Percentiles rank a stretch among this genome's conserved stretches.
phyloP scores from a whole-genome alignment of 1,140 invertebrate species.

The Hirudo medicinalis region DNA sequence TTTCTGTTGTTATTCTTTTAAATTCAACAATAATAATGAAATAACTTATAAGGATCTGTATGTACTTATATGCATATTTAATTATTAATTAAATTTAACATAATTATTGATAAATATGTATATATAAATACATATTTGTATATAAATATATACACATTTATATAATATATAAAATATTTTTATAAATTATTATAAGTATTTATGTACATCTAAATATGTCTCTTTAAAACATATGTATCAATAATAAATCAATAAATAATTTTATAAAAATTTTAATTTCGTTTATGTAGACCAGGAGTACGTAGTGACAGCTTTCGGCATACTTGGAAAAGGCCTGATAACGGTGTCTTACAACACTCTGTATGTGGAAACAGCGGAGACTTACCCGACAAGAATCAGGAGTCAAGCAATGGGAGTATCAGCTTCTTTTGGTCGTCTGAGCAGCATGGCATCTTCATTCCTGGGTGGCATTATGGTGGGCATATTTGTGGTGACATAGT shows the following conservation, averaged over 20 bases:
- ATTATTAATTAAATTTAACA: no score
- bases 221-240: no score
- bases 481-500: neutral
- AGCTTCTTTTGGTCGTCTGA: slow-evolving; percentile 59
- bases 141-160: no score
- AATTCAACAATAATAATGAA: no score
- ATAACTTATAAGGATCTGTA: no score
- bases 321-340: neutral
- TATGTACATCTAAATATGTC: no score
- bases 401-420: slow-evolving; percentile 64
- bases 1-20: no score
- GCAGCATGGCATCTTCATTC: slow-evolving; percentile 55
- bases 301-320: neutral
- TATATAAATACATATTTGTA: no score
- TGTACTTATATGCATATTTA: no score
- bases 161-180: no score
- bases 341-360: slow-evolving; percentile 69
- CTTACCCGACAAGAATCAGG: slow-evolving; percentile 52
- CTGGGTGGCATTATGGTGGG: slow-evolving; percentile 17
- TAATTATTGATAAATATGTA: no score
- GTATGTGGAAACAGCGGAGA: slow-evolving; percentile 77
- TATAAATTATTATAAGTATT: no score
- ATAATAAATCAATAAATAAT: neutral
- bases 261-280: neutral
- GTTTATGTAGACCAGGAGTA: neutral